Base-by-base conservation (phyloP, 1,140 invertebrate genomes). In the Drosophila subobscura region DNA sequence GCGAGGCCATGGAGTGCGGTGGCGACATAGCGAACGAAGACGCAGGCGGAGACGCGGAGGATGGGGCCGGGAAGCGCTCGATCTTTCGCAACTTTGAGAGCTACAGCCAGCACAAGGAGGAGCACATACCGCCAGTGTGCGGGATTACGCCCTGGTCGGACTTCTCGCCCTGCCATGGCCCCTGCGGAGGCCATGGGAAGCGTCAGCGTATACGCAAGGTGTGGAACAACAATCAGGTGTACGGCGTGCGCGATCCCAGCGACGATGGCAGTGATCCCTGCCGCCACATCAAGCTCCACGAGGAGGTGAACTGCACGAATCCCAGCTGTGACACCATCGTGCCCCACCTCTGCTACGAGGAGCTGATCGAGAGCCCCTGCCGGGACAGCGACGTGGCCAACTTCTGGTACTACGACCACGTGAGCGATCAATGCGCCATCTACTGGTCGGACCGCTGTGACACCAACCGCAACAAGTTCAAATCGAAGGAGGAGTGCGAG, bases 381-480 rank as follows among this genome's bases (percentile, higher is more conserved):
- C 92, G 94, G 5, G 94, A 94, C 5, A 94, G 94, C 71, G 94
- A 95, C 50, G 92, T 93, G 37, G 20, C 63, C 22, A 92, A 93
- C 53, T 93, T 95, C 20, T 96, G 94, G 93, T 96, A 96, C 85
- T 98, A 96, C 81, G 94, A 97, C 77, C 92, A 92, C 12, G 81
- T 92, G 1, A 92, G 92, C 6, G 93, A 93, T 57, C 93, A 93
- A 47, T 98, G 97, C 86, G 92, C 93, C 53, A 92, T 94, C 16
- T 97, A 97, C 84, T 93, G 92, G 57, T 97, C 95, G 77, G 94
- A 94, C 45, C 96, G 96, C 49, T 97, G 97, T 83, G 92, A 94
- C 44, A 95, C 94, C 0, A 96, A 96, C 79, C 92, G 92, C 59
- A 97, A 97, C 88, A 96, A 96, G 79, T 97, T 96, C 79, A 91